Evolutionary conservation across 2,888 invertebrate genomes (phyloP).

Genomic region (Napeogenes inachia): DNA sequence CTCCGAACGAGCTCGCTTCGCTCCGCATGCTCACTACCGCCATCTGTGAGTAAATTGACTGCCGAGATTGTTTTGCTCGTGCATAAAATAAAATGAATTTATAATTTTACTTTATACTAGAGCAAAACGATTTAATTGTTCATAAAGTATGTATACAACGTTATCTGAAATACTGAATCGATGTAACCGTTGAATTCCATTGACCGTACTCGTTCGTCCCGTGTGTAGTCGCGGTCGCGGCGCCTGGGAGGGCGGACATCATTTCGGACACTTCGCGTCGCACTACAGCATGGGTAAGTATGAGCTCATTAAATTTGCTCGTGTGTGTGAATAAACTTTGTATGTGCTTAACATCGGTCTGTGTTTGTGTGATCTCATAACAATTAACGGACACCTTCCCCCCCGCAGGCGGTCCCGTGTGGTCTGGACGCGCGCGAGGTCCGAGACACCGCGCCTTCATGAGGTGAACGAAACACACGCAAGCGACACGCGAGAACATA

Average conservation of each 20-base stretch:
- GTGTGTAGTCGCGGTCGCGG: conserved; percentile 60
- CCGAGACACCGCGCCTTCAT: conserved; percentile 63
- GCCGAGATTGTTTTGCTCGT: no score
- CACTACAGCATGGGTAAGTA: conserved; percentile 64
- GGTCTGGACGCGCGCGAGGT: conserved; percentile 60
- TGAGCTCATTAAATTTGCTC: neutral
- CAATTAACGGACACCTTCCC: no score
- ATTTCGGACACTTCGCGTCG: conserved; percentile 66
- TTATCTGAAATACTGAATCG: neutral
- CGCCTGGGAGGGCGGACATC: conserved; percentile 68
- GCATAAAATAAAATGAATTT: no score
- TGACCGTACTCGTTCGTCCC: neutral
- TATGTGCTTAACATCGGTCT: no score
- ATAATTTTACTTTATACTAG: no score
- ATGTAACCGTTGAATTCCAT: neutral
- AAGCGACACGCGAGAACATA: no score
- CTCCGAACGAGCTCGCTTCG: conserved; percentile 63
- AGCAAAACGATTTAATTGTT: no score
- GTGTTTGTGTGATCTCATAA: no score
- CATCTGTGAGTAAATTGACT: conserved; percentile 57
- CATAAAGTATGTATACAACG: neutral
- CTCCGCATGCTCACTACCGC: conserved; percentile 51
- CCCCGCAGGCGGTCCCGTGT: conserved; percentile 53
- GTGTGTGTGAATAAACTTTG: conserved; percentile 30
- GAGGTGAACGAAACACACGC: conserved; percentile 39